Evolutionary conservation across 1,140 invertebrate genomes (phyloP), one percentile per base, ranked within the genome.

Genomic region (Oreohelix idahoensis): DNA sequence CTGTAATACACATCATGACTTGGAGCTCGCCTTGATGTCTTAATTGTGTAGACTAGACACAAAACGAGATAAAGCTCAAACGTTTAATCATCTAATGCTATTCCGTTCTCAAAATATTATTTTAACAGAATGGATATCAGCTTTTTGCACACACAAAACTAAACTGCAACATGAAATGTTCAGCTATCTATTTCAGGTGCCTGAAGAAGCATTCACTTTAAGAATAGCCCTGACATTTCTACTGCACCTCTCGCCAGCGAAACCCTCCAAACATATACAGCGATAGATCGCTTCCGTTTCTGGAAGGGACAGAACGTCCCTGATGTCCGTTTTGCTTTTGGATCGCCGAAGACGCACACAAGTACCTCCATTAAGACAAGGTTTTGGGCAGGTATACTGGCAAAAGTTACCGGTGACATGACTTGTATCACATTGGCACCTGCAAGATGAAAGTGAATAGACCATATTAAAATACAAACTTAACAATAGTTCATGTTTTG

Each of bases 381-480:
- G 38, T 26, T 76, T 42, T 11, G 74, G 74, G 29, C 74, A 76
- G n/a, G 74, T 76, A n/a, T 76, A 51, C 42, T 76, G 74, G 39
- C 74, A 76, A n/a, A 76, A 76, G 39, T 45, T n/a, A 2, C 74
- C 74, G 5, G 74, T 45, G 13, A 29, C 13, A 45, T 32, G 38
- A 76, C 74, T 76, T 76, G 38, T 76, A 32, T 76, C n/a, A 29
- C 74, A 76, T n/a, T 76, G 74, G n/a, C 74, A 76, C 42, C 74
- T 76, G 42, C 20, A 45, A n/a, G 29, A 74, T 38, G 23, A 39
- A 51, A n/a, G n/a, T n/a, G n/a, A n/a, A n/a, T n/a, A n/a, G n/a
- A n/a, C n/a, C n/a, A n/a, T 38, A 74, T 17, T 8, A 49, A 17
- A 49, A 49, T 49, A 49, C 45, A 49, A 17, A 49, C 8, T 49